Conservation (phyloP, 1,140 invertebrate genomes). For the Drosophila azteca region DNA sequence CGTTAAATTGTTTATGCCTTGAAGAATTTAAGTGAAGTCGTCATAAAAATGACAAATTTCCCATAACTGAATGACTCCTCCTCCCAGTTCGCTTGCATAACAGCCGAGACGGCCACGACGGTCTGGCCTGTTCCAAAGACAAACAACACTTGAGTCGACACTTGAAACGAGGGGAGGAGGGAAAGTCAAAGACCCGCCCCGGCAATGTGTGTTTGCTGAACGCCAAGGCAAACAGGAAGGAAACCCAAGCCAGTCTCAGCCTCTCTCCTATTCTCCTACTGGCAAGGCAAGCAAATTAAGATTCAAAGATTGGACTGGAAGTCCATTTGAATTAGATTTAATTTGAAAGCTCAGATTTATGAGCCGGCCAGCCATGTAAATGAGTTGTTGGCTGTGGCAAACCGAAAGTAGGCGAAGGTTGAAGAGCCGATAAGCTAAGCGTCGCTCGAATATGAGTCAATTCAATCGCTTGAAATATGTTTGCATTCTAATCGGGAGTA, state of each 20-base stretch:
- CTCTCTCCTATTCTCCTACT: slow-evolving; percentile 15
- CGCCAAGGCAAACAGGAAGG: slow-evolving; percentile 39
- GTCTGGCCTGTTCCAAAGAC: not conserved
- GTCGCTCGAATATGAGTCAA: too few species aligned
- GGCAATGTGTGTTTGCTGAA: slow-evolving; percentile 2
- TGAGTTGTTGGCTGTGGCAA: not conserved
- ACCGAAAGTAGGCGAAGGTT: slow-evolving; percentile 56
- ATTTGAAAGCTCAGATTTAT: slow-evolving; percentile 27
- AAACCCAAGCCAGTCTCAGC: slow-evolving; percentile 16
- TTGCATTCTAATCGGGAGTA: too few species aligned
- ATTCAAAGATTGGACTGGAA: not conserved
- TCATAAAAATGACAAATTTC: too few species aligned
- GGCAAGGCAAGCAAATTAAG: slow-evolving; percentile 2
- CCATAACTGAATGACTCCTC: too few species aligned
- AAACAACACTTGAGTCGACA: slow-evolving; percentile 6
- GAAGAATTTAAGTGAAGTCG: too few species aligned
- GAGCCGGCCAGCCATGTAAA: not conserved
- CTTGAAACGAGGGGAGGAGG: not conserved
- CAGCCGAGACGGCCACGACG: too few species aligned
- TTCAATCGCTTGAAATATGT: too few species aligned
- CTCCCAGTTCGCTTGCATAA: too few species aligned
- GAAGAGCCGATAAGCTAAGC: not conserved
- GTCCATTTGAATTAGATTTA: slow-evolving; percentile 2
- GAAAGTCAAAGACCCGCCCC: slow-evolving; percentile 4
- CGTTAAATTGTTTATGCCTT: too few species aligned